These are phyloP conservation scores for Porites divaricata DNA, from an alignment of 92 coral and sea anemone species.

Conservation along the genomic window DNA sequence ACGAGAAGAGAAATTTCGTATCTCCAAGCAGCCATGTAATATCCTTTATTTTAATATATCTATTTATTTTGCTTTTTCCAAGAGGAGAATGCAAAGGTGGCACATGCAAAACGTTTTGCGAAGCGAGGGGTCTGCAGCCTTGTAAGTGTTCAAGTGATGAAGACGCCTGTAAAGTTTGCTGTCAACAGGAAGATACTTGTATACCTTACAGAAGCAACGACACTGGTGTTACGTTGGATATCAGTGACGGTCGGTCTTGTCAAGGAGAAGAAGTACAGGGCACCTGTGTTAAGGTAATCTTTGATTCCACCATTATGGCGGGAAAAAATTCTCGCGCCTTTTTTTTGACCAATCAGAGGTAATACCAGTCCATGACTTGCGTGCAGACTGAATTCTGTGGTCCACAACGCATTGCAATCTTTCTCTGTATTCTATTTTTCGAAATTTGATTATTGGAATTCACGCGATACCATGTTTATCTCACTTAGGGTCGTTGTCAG, in stretches of 20 bases:
- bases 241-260: slow-evolving; percentile 81
- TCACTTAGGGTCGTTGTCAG: slow-evolving; percentile 75
- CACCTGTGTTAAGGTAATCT: slow-evolving; percentile 58
- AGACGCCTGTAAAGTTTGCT: slow-evolving; percentile 88
- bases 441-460: not conserved
- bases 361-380: no score
- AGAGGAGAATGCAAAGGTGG: slow-evolving; percentile 89
- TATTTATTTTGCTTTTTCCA: not conserved
- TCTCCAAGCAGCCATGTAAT: no score
- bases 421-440: not conserved
- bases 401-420: no score
- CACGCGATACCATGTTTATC: not conserved
- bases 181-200: slow-evolving; percentile 52
- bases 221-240: slow-evolving; percentile 26
- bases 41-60: no score
- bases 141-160: slow-evolving; percentile 73
- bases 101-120: slow-evolving; percentile 80
- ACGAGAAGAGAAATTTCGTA: no score
- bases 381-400: no score
- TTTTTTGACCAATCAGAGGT: no score
- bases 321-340: no score
- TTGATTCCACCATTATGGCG: not conserved
- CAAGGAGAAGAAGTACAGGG: slow-evolving; percentile 52
- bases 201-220: slow-evolving; percentile 49
- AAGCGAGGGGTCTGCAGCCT: slow-evolving; percentile 61